Percentiles rank a stretch among this genome's conserved stretches.
Conservation (phyloP, 2,113 vertebrate species). For the Rhineura floridana region DNA sequence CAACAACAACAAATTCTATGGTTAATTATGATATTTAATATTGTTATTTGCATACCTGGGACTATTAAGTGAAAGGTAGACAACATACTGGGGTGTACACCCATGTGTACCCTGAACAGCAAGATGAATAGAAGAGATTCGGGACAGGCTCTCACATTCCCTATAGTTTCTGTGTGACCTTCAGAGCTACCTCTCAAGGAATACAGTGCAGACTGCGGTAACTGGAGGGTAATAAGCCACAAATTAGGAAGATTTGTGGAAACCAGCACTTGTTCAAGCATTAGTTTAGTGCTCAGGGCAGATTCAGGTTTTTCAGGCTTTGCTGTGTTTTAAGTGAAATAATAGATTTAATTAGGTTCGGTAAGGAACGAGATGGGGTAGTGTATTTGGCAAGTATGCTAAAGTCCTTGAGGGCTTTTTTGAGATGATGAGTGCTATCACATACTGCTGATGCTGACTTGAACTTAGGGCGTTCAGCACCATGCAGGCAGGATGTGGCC, state of each 20-base stretch:
- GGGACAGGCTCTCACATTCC: background rate
- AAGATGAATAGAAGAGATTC: no score
- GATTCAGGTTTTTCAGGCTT: slow-evolving; percentile 62
- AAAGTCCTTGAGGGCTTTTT: slow-evolving; percentile 55
- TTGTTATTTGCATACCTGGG: no score
- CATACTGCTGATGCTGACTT: background rate
- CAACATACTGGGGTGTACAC: no score
- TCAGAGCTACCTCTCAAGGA: background rate
- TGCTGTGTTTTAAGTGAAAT: slow-evolving; percentile 56
- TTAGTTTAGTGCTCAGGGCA: slow-evolving; percentile 40
- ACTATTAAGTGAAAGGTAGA: no score
- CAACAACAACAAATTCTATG: no score
- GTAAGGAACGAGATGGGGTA: slow-evolving; percentile 53
- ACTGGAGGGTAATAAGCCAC: slow-evolving; percentile 25
- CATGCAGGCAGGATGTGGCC: slow-evolving; percentile 31
- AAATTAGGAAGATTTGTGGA: slow-evolving; percentile 26
- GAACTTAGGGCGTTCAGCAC: slow-evolving; percentile 21
- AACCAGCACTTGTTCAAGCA: slow-evolving; percentile 56
- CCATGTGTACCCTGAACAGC: no score
- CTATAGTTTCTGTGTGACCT: background rate
- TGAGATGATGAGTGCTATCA: slow-evolving; percentile 36
- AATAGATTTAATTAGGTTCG: slow-evolving; percentile 64
- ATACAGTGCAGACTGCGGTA: slow-evolving; percentile 10
- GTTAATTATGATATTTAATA: no score
- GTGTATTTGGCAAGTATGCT: slow-evolving; percentile 56